A percentile compares a stretch with the other conserved stretches of the same genome.
Evolutionary conservation across 2,797 vertebrate species (phyloP).

Genomic region (Takifugu ocellatus): DNA sequence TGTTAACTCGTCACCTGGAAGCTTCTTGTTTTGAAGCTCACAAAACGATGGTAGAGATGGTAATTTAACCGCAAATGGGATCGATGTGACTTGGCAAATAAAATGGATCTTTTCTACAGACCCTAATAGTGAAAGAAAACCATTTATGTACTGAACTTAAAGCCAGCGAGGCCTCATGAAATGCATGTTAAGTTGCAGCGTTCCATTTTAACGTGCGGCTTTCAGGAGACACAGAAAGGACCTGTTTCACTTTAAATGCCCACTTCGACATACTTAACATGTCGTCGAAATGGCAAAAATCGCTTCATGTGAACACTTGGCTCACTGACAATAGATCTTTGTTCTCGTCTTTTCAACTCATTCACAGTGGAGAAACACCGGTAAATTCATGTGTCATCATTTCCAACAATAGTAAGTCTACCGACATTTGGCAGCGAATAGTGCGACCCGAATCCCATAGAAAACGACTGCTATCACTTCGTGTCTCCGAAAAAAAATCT

Average conservation of each 20-base stretch:
- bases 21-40: too few relatives aligned
- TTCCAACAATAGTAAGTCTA: slow-evolving; percentile 10
- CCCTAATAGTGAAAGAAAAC: background rate
- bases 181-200: slow-evolving; percentile 19
- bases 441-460: background rate
- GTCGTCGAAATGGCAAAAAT: background rate
- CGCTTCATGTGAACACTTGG: slow-evolving; percentile 32
- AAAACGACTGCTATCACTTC: background rate
- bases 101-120: background rate
- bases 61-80: too few relatives aligned
- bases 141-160: slow-evolving; percentile 6
- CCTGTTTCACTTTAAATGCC: background rate
- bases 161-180: slow-evolving; percentile 7
- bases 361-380: slow-evolving; percentile 48
- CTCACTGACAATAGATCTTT: slow-evolving; percentile 63
- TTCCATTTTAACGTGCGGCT: background rate
- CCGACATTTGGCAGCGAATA: background rate
- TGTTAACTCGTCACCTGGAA: too few relatives aligned
- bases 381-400: slow-evolving; percentile 21
- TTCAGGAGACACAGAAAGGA: background rate
- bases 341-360: slow-evolving; percentile 58
- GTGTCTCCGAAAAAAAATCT: background rate
- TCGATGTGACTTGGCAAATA: too few relatives aligned
- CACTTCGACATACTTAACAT: background rate
- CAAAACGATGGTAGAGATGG: too few relatives aligned